A percentile compares a stretch with the other conserved stretches of the same genome.
Conservation (phyloP, 2,113 vertebrate genomes). For the Mixornis gularis region DNA sequence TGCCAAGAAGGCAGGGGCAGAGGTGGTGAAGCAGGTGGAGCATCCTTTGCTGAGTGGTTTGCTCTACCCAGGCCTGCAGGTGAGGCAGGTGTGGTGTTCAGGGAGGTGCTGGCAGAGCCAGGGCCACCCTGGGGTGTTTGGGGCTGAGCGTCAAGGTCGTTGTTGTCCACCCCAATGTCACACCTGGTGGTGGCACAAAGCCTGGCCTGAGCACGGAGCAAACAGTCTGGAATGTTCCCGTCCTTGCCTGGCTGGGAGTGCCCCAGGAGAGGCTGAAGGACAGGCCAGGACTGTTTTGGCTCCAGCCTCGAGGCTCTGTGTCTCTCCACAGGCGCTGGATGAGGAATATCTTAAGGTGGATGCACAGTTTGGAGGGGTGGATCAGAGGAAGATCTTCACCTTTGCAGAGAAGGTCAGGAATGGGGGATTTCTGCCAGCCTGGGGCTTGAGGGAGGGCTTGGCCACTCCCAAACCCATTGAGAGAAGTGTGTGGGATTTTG, state of each 20-base stretch:
- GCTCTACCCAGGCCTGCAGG: conserved; percentile 96
- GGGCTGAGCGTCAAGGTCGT: not conserved
- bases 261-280: not conserved
- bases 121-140: rapidly evolving
- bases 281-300: not conserved
- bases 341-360: conserved; percentile 96
- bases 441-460: not conserved
- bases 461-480: rapidly evolving
- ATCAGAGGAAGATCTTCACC: conserved; percentile 98
- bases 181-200: not conserved
- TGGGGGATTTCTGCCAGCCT: not conserved
- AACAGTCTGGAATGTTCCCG: rapidly evolving
- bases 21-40: conserved; percentile 98
- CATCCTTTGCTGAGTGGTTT: conserved; percentile 93
- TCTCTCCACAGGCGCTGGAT: conserved; percentile 84
- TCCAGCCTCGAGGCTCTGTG: not conserved
- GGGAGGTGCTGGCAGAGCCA: not conserved
- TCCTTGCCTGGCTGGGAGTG: not conserved
- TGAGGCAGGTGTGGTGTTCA: not conserved
- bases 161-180: rapidly evolving
- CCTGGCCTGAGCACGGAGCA: not conserved
- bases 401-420: conserved; percentile 91
- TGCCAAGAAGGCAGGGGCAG: conserved; percentile 94
- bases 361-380: conserved; percentile 94
- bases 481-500: not conserved